These are phyloP conservation scores for Julus scanicus DNA, from an alignment of 2,888 invertebrate species.

Conservation along the genomic window DNA sequence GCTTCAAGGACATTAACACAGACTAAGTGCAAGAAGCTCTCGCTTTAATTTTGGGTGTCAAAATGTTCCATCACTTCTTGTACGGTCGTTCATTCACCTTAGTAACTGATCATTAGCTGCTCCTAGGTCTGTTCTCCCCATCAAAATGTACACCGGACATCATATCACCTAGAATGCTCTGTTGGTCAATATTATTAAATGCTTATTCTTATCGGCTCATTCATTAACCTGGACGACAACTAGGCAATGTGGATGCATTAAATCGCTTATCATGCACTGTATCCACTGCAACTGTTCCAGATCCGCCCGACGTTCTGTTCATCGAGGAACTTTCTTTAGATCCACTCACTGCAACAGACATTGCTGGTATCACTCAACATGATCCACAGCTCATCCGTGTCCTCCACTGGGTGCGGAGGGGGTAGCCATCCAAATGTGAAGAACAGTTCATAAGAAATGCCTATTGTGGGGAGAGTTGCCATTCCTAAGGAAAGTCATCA, in stretches of 20 bases:
- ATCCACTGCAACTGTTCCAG: background rate
- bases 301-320: background rate
- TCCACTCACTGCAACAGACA: background rate
- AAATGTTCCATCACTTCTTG: background rate
- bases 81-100: constrained; percentile 23
- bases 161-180: constrained; percentile 29
- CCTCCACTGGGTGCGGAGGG: constrained; percentile 44
- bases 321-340: background rate
- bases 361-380: background rate
- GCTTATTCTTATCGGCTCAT: no score
- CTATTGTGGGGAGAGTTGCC: constrained; percentile 24
- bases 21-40: background rate
- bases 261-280: background rate
- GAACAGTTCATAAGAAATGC: constrained; percentile 42
- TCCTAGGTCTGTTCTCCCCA: background rate
- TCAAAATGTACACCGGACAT: constrained; percentile 22
- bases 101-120: background rate
- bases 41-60: background rate
- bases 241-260: constrained; percentile 5
- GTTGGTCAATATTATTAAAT: constrained; percentile 54
- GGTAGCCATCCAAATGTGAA: constrained; percentile 24
- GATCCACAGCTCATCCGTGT: background rate
- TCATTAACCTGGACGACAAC: constrained; percentile 19
- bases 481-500: constrained; percentile 10
- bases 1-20: background rate